phyloP scores from a whole-genome alignment of 2,113 vertebrate genomes.

The Psilopsiagon aurifrons region DNA sequence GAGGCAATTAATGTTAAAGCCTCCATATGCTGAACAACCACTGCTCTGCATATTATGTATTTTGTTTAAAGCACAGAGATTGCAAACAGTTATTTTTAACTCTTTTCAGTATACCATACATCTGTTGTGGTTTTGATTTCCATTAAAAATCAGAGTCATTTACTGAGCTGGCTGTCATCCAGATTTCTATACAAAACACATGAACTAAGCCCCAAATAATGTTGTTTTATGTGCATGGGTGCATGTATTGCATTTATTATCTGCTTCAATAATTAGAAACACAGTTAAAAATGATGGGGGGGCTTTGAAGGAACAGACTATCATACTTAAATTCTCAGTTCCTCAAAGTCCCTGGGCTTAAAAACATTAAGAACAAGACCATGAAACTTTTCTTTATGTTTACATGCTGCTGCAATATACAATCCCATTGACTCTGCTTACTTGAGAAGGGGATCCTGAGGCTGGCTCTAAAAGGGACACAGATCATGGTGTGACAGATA shows the following conservation, averaged over 20 bases:
- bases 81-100: constrained; percentile 65
- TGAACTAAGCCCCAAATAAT: constrained; percentile 37
- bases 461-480: not conserved
- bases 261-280: not conserved
- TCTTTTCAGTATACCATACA: constrained; percentile 56
- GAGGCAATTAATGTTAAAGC: not conserved
- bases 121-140: constrained; percentile 59
- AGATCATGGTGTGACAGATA: not conserved
- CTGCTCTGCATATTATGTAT: not conserved
- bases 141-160: constrained; percentile 54
- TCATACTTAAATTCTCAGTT: not conserved
- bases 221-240: constrained; percentile 8
- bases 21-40: constrained; percentile 13
- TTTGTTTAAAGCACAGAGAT: constrained; percentile 27
- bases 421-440: not conserved
- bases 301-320: not conserved
- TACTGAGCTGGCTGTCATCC: constrained; percentile 59
- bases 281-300: not conserved
- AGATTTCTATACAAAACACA: constrained; percentile 55
- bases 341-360: not conserved
- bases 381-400: not conserved
- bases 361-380: not conserved
- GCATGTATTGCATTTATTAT: constrained; percentile 28
- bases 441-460: not conserved
- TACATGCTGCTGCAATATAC: not conserved